Conservation (phyloP, 2,113 vertebrate genomes). For the Pseudonaja textilis region DNA sequence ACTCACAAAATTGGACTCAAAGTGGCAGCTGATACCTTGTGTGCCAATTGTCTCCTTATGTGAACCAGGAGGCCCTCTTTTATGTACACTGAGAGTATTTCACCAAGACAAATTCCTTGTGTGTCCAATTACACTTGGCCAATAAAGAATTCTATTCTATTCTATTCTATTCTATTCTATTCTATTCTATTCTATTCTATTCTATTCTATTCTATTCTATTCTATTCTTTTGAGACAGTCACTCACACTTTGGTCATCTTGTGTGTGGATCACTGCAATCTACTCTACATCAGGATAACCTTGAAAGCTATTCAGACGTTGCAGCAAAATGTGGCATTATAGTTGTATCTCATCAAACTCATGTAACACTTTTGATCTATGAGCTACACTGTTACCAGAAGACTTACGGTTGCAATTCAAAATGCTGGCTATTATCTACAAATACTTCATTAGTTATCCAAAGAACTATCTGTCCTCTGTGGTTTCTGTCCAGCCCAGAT, state of each 20-base stretch:
- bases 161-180: too few relatives aligned
- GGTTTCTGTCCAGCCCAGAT: background rate
- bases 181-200: too few relatives aligned
- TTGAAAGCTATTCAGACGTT: background rate
- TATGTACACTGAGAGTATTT: too few relatives aligned
- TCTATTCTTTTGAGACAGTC: background rate
- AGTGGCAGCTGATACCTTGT: background rate
- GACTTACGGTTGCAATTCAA: background rate
- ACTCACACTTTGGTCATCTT: background rate
- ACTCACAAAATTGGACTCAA: background rate
- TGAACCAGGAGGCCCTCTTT: background rate
- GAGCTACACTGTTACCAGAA: background rate
- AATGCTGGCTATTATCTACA: background rate
- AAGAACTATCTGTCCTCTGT: background rate
- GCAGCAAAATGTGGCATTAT: background rate
- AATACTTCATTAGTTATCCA: background rate
- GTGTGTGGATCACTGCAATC: background rate
- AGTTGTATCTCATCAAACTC: background rate
- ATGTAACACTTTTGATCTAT: background rate
- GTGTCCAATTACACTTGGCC: too few relatives aligned
- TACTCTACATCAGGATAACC: background rate
- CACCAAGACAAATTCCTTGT: too few relatives aligned
- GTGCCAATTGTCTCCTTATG: background rate
- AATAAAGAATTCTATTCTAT: too few relatives aligned
- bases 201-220: too few relatives aligned